Conservation (phyloP, 2,888 invertebrate genomes). For the Drosophila nr. perissopoda region DNA sequence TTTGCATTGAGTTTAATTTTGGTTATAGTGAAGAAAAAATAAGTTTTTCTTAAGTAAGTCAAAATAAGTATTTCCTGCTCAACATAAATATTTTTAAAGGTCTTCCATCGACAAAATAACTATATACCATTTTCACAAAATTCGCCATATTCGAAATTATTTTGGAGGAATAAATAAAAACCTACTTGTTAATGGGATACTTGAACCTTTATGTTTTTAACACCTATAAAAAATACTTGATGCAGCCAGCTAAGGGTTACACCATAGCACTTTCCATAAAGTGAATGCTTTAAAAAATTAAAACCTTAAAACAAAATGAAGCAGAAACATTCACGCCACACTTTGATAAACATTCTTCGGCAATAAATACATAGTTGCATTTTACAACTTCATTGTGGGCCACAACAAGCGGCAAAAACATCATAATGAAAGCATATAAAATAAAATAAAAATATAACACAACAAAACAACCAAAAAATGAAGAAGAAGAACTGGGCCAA, state of each 20-base stretch:
- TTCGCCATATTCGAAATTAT: not conserved
- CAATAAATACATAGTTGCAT: conserved; percentile 66
- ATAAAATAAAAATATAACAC: conserved; percentile 8
- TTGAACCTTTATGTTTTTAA: not conserved
- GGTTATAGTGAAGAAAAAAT: no score
- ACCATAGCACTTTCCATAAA: conserved; percentile 40
- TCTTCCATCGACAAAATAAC: not conserved
- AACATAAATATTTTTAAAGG: no score
- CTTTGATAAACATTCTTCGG: conserved; percentile 51
- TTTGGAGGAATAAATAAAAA: conserved; percentile 5
- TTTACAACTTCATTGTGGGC: conserved; percentile 70
- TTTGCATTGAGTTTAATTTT: no score
- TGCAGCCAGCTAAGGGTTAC: conserved; percentile 24
- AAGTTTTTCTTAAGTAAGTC: no score
- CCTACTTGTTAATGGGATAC: not conserved
- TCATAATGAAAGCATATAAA: conserved; percentile 10
- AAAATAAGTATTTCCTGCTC: no score
- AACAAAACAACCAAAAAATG: not conserved
- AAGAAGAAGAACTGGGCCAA: conserved; percentile 19
- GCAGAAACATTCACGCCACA: conserved; percentile 53
- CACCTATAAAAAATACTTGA: conserved; percentile 12
- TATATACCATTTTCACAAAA: not conserved
- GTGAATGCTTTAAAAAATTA: conserved; percentile 8
- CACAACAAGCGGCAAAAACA: conserved; percentile 17
- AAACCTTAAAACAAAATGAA: conserved; percentile 32